Evolutionary conservation across 1,140 invertebrate species (phyloP).

Genomic region (Thereuonema tuberculata): DNA sequence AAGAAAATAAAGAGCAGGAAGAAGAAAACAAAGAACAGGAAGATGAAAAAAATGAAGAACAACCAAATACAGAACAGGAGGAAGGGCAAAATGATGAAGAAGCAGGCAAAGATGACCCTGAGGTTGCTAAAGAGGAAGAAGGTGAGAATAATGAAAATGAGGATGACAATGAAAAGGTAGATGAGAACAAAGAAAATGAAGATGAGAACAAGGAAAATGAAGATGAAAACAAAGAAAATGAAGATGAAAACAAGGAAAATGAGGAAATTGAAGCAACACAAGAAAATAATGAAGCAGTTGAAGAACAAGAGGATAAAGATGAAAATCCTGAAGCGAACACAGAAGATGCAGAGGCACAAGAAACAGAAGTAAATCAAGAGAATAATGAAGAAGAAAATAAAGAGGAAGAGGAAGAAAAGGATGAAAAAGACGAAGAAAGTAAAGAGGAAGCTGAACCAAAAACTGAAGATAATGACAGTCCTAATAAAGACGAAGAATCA

Average conservation of each 20-base stretch:
- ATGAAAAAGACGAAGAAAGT: background rate
- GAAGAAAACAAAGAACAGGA: background rate
- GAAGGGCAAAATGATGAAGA: background rate
- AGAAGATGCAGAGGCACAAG: background rate
- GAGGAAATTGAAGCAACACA: background rate
- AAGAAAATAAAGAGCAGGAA: background rate
- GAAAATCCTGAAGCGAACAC: background rate
- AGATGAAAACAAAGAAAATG: slow-evolving; percentile 1
- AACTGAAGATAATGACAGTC: background rate
- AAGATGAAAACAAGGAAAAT: no score
- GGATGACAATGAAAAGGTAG: background rate
- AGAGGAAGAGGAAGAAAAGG: background rate
- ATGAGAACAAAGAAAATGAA: background rate
- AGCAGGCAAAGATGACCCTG: background rate
- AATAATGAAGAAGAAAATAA: background rate
- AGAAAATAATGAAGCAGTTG: slow-evolving; percentile 2
- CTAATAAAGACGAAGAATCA: background rate
- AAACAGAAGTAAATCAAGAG: background rate
- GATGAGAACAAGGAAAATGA: background rate
- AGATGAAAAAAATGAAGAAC: background rate
- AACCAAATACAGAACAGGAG: background rate
- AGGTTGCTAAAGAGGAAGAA: background rate
- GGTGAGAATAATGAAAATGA: background rate
- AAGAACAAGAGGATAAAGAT: background rate
- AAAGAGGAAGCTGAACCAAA: background rate